Evolutionary conservation across 2,113 vertebrate species (phyloP), one percentile per base, ranked within the genome.

Genomic region (Poicephalus meyeri): DNA sequence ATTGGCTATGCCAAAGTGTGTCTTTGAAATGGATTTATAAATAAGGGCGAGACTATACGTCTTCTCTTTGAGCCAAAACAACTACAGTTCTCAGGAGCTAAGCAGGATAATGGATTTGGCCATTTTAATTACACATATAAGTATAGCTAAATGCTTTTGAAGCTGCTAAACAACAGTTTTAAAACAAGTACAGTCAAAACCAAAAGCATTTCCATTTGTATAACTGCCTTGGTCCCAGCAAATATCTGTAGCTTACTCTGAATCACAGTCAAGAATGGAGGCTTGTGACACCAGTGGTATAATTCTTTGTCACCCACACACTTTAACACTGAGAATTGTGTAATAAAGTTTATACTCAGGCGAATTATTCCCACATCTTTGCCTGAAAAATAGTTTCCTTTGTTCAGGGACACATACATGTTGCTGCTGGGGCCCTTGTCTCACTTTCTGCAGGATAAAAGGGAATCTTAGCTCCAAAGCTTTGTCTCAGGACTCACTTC

Each of bases 221-320:
- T 25, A 18, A 35, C 17, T 44, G 47, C 20, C 42, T 9, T 35
- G 41, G 29, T 33, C 8, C 10, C 80, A 61, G 58, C 3, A 42
- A 28, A 41, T 18, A 31, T 2, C 37, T 35, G 26, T 18, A 69
- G 17, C 20, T 50, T 18, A 23, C 17, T 28, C 37, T 28, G 47
- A 53, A 9, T 28, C 44, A 33, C 20, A 39, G 6, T 13, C 20
- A 19, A 16, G 86, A 35, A 10, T 2, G 10, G 35, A 41, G 44
- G 37, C 19, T 10, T 29, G 33, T 5, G 41, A 9, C 60, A 11
- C 39, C 0, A 0, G 13, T n/a, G 0, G 2, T 9, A 28, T 28
- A 68, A 26, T 6, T 64, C 68, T 23, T 20, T 4, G 0, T 46
- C 56, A 49, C 69, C 31, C 44, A 23, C 15, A 6, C 17, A 3